Percentiles rank a stretch among this genome's conserved stretches.
Evolutionary conservation across 2,888 invertebrate species (phyloP).

Genomic region (Unio delphinus): DNA sequence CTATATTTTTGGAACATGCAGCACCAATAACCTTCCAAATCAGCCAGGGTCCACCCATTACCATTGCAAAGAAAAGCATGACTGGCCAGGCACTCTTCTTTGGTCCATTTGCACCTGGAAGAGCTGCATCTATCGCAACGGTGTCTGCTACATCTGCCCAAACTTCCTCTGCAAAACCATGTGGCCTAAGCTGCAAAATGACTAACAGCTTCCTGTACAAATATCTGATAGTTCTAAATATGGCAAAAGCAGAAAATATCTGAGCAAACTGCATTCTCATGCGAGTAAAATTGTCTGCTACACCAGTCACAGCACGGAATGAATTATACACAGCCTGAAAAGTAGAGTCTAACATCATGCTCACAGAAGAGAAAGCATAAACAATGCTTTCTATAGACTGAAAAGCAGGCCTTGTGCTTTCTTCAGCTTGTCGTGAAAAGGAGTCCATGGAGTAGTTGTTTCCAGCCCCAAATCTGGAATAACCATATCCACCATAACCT

Average conservation of each 20-base stretch:
- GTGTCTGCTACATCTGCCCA: constrained; percentile 65
- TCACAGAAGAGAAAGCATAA: constrained; percentile 91
- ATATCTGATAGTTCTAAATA: constrained; percentile 86
- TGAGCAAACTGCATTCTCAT: constrained; percentile 87
- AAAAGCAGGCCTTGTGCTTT: constrained; percentile 92
- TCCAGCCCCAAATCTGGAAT: constrained; percentile 46
- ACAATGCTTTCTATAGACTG: constrained; percentile 94
- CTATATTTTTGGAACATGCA: too few species aligned
- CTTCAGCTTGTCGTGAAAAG: constrained; percentile 89
- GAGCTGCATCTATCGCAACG: constrained; percentile 40
- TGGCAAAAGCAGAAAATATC: constrained; percentile 88
- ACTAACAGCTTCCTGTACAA: constrained; percentile 83
- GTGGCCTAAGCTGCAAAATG: constrained; percentile 74
- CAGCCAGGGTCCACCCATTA: constrained; percentile 92
- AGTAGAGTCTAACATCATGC: constrained; percentile 97
- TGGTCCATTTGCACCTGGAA: constrained; percentile 72
- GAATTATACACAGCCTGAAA: constrained; percentile 96
- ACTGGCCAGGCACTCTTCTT: constrained; percentile 86
- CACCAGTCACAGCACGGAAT: constrained; percentile 93
- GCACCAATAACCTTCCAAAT: constrained; percentile 83
- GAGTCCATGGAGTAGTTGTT: constrained; percentile 38
- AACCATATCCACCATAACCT: constrained; percentile 38
- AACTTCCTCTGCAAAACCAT: constrained; percentile 68
- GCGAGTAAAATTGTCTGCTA: constrained; percentile 94
- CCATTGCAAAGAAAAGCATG: constrained; percentile 88